Conservation (phyloP, 2,888 invertebrate species). For the Metallyticus violacea region DNA sequence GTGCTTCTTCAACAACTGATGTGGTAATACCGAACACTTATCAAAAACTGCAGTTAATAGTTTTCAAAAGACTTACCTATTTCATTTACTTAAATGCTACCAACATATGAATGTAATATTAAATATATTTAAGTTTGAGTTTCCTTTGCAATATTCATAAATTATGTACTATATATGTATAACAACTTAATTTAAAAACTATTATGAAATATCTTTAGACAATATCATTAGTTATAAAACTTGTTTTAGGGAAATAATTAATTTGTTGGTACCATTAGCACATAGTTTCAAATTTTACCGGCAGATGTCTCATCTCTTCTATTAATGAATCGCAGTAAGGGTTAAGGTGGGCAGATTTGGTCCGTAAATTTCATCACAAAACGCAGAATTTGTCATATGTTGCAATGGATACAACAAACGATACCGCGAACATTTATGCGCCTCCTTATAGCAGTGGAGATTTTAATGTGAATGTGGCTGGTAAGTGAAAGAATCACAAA, state of each 20-base stretch:
- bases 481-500: neutral
- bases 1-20: neutral
- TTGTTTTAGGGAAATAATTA: neutral
- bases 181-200: neutral
- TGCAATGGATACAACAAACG: neutral
- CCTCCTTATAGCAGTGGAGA: constrained; percentile 27
- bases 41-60: neutral
- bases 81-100: neutral
- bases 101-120: neutral
- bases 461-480: constrained; percentile 29
- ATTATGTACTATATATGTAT: neutral
- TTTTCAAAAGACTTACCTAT: neutral
- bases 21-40: neutral
- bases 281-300: neutral
- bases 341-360: neutral
- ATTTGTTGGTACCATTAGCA: neutral
- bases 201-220: neutral
- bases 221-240: no score
- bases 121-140: neutral
- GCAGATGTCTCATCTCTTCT: neutral
- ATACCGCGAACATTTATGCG: constrained; percentile 6
- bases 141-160: no score
- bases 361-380: neutral
- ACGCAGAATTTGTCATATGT: neutral
- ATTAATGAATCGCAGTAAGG: neutral